Evolutionary conservation across 1,140 invertebrate genomes (phyloP).

Genomic region (Euwallacea fornicatus): DNA sequence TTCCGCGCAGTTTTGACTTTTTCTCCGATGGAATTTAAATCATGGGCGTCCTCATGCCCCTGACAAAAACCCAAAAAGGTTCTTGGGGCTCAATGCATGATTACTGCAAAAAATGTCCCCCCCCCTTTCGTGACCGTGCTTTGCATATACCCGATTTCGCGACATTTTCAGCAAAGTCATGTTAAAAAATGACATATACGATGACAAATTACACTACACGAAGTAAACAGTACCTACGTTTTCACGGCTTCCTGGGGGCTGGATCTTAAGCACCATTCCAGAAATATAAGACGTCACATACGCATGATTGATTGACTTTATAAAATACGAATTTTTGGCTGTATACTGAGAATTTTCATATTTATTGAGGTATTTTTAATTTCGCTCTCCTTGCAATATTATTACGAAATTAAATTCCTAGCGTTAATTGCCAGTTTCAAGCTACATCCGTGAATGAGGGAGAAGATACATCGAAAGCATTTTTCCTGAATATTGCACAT

Average conservation of each 20-base stretch:
- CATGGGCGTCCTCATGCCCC: background rate
- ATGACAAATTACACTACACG: conserved; percentile 16
- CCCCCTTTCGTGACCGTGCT: background rate
- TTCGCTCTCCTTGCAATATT: too few relatives aligned
- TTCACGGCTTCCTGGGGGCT: conserved; percentile 10
- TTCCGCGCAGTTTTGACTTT: background rate
- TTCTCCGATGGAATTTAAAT: conserved; percentile 1
- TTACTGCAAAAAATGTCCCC: background rate
- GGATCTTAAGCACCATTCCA: background rate
- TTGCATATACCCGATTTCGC: background rate
- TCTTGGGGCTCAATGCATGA: background rate
- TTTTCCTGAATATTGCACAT: too few relatives aligned
- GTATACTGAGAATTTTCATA: too few relatives aligned
- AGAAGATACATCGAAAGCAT: too few relatives aligned
- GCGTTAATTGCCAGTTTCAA: too few relatives aligned
- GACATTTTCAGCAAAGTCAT: conserved; percentile 11
- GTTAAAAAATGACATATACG: conserved; percentile 20
- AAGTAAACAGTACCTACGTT: conserved; percentile 18
- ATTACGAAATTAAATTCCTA: too few relatives aligned
- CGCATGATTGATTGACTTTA: conserved; percentile 6
- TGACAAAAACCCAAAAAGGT: too few relatives aligned
- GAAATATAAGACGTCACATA: conserved; percentile 10
- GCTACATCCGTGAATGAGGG: too few relatives aligned
- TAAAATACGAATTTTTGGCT: too few relatives aligned
- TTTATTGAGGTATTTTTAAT: too few relatives aligned